phyloP scores from a whole-genome alignment of 2,888 invertebrate species.

The Polia nebulosa region DNA sequence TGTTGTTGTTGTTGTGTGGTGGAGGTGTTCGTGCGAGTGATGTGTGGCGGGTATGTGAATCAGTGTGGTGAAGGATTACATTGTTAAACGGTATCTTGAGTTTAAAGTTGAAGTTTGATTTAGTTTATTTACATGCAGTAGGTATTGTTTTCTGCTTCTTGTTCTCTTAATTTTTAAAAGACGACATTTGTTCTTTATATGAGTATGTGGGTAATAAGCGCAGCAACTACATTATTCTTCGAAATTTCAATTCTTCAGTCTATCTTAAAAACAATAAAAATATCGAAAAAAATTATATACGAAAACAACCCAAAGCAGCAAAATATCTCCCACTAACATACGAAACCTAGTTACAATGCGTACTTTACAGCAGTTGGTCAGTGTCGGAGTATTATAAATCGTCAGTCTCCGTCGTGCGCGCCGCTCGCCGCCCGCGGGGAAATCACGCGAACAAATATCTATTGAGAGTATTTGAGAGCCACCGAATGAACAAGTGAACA shows the following conservation, averaged over 20 bases:
- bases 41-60: too few species aligned
- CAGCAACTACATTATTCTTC: too few species aligned
- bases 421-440: slow-evolving; percentile 26
- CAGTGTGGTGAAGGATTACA: not conserved
- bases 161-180: too few species aligned
- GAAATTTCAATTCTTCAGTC: too few species aligned
- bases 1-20: not conserved
- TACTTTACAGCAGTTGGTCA: not conserved
- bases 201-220: too few species aligned
- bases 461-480: not conserved
- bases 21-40: too few species aligned
- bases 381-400: slow-evolving; percentile 10
- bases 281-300: too few species aligned
- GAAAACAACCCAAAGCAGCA: too few species aligned
- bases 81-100: not conserved
- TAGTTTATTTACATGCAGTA: too few species aligned
- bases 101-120: too few species aligned
- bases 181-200: too few species aligned
- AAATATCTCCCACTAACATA: not conserved
- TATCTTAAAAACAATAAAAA: not conserved
- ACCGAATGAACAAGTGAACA: not conserved
- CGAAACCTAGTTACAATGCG: not conserved
- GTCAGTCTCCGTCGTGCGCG: not conserved
- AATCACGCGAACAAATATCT: slow-evolving; percentile 19
- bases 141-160: too few species aligned